A percentile compares a stretch with the other conserved stretches of the same genome.
phyloP scores from a whole-genome alignment of 2,113 vertebrate genomes.

The Ramphastos sulfuratus region DNA sequence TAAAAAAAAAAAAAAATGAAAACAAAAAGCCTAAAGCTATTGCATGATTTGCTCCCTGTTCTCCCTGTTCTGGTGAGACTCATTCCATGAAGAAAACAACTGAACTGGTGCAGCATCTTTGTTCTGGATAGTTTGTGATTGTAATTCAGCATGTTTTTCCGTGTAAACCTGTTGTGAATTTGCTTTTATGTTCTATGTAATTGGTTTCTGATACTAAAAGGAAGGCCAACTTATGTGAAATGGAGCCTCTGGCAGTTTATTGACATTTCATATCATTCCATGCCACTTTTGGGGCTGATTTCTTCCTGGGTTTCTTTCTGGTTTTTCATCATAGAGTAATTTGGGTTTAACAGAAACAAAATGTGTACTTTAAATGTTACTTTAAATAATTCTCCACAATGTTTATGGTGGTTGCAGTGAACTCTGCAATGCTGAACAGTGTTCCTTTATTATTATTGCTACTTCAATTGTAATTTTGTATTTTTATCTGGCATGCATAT shows the following conservation, averaged over 20 bases:
- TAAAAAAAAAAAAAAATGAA: not conserved
- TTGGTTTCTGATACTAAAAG: conserved; percentile 78
- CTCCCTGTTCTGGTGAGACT: conserved; percentile 84
- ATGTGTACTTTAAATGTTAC: conserved; percentile 75
- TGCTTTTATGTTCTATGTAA: conserved; percentile 79
- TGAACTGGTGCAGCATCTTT: conserved; percentile 79
- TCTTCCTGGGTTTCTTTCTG: conserved; percentile 70
- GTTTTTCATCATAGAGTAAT: conserved; percentile 66
- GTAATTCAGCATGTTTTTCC: conserved; percentile 89
- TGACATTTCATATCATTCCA: conserved; percentile 67
- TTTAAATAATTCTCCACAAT: conserved; percentile 79
- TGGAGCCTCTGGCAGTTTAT: conserved; percentile 75
- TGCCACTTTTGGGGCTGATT: conserved; percentile 46
- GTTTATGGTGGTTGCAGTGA: conserved; percentile 80
- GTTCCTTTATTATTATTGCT: conserved; percentile 78
- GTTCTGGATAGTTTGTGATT: conserved; percentile 82
- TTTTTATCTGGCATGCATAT: conserved; percentile 89
- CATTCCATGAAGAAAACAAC: conserved; percentile 75
- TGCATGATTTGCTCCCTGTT: conserved; percentile 90
- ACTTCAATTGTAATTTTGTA: conserved; percentile 86
- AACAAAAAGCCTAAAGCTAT: conserved; percentile 74
- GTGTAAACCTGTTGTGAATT: conserved; percentile 81
- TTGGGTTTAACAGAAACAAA: conserved; percentile 76
- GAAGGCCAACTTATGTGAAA: conserved; percentile 63
- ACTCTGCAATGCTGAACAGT: conserved; percentile 78